A percentile compares a stretch with the other conserved stretches of the same genome.
Evolutionary conservation across 1,140 invertebrate genomes (phyloP).

Genomic region (Neodiprion pinetum): DNA sequence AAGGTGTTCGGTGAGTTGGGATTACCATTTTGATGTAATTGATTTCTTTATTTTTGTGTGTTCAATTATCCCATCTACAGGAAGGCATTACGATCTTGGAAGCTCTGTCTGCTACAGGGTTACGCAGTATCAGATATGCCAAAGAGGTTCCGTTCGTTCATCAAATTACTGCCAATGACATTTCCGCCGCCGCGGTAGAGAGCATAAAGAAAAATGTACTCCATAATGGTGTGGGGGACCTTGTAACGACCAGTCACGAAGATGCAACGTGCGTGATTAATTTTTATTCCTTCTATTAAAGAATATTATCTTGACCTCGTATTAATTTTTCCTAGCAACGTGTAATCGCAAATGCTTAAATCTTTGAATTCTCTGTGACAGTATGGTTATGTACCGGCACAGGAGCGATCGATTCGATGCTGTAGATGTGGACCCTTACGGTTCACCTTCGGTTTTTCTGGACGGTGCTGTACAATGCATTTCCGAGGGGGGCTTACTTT

Average conservation of each 20-base stretch:
- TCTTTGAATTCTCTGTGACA: conserved; percentile 57
- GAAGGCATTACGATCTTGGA: conserved; percentile 82
- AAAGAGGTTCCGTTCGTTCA: conserved; percentile 87
- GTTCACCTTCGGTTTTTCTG: conserved; percentile 91
- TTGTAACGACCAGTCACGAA: conserved; percentile 76
- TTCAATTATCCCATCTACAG: conserved; percentile 42
- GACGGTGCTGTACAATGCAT: conserved; percentile 89
- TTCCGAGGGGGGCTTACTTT: conserved; percentile 80
- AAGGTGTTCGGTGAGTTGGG: conserved; percentile 19
- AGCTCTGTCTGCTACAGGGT: conserved; percentile 93
- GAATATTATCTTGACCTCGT: conserved; percentile 10
- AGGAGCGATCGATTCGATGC: conserved; percentile 81
- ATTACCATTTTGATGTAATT: not conserved
- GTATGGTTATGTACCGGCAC: conserved; percentile 85
- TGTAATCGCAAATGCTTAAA: not conserved
- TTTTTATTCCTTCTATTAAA: conserved; percentile 22
- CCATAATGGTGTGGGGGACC: conserved; percentile 78
- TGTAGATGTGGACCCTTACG: conserved; percentile 98
- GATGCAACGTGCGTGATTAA: conserved; percentile 79
- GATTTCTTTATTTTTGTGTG: not conserved
- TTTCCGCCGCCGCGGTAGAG: conserved; percentile 86
- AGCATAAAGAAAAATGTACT: conserved; percentile 85
- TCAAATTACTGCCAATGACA: conserved; percentile 92
- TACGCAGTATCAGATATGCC: conserved; percentile 95
- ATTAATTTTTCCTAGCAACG: conserved; percentile 14